A percentile compares a stretch with the other conserved stretches of the same genome.
Evolutionary conservation across 2,113 vertebrate genomes (phyloP).

Genomic region (Melozone crissalis): DNA sequence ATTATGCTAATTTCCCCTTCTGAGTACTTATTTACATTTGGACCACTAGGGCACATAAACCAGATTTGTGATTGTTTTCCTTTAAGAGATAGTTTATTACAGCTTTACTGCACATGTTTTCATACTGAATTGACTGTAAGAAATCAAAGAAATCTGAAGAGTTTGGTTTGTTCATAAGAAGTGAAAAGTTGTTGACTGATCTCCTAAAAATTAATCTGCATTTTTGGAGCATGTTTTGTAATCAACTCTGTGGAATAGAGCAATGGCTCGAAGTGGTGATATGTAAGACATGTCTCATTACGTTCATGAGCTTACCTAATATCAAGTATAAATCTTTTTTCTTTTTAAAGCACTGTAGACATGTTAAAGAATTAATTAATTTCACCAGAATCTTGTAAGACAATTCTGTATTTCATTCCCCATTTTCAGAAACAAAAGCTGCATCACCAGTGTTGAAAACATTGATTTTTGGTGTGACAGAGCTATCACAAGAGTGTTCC

Average conservation of each 20-base stretch:
- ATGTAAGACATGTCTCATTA: neutral
- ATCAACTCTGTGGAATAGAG: neutral
- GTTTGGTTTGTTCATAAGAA: neutral
- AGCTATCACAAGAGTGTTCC: neutral
- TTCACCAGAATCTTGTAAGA: neutral
- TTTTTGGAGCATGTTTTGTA: neutral
- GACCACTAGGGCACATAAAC: slow-evolving; percentile 13
- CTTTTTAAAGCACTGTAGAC: neutral
- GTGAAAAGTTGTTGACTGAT: neutral
- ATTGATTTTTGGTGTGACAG: neutral
- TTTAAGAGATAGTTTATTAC: slow-evolving; percentile 23
- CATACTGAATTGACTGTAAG: neutral
- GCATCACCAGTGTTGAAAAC: neutral
- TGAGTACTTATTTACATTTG: slow-evolving; percentile 36
- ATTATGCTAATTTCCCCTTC: slow-evolving; percentile 25
- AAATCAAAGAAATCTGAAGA: slow-evolving; percentile 14
- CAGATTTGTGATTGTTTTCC: slow-evolving; percentile 27
- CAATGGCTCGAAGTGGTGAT: neutral
- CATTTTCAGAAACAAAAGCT: neutral
- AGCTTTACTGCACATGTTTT: neutral
- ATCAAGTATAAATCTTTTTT: neutral
- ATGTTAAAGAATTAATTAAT: neutral
- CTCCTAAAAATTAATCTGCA: neutral
- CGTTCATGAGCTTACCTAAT: neutral
- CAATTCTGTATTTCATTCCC: neutral